Conservation (phyloP, 2,113 vertebrate species). For the Toxostoma redivivum region DNA sequence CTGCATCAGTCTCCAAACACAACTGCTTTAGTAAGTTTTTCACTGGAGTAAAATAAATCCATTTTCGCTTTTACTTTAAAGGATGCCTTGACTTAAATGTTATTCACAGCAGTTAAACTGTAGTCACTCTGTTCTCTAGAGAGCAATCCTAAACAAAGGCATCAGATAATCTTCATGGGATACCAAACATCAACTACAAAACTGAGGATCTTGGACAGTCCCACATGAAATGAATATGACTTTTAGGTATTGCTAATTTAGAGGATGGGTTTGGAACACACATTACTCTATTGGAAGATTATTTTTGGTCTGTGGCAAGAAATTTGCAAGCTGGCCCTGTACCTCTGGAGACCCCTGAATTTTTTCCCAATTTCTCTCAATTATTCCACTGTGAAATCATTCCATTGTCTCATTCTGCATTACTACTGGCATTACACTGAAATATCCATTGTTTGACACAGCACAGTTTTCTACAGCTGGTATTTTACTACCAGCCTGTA, state of each 20-base stretch:
- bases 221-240: not conserved
- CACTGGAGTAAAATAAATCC: slow-evolving; percentile 18
- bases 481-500: not conserved
- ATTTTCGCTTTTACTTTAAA: slow-evolving; percentile 1
- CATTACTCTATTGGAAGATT: not conserved
- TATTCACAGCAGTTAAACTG: not conserved
- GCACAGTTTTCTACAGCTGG: not conserved
- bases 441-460: not conserved
- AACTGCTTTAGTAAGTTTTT: not conserved
- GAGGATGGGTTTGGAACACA: not conserved
- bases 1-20: not conserved
- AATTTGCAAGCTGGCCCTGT: not conserved
- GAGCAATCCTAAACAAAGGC: not conserved
- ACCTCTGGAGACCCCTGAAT: not conserved
- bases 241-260: not conserved
- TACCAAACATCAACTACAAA: not conserved
- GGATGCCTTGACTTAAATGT: not conserved
- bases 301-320: not conserved
- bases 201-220: not conserved
- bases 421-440: not conserved
- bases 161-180: not conserved
- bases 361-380: not conserved
- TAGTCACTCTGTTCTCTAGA: not conserved
- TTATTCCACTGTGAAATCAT: not conserved
- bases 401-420: not conserved